Percentiles rank a stretch among this genome's conserved stretches.
These are phyloP conservation scores for Gymnodraco acuticeps DNA, from an alignment of 2,797 vertebrate species.

Conservation along the genomic window DNA sequence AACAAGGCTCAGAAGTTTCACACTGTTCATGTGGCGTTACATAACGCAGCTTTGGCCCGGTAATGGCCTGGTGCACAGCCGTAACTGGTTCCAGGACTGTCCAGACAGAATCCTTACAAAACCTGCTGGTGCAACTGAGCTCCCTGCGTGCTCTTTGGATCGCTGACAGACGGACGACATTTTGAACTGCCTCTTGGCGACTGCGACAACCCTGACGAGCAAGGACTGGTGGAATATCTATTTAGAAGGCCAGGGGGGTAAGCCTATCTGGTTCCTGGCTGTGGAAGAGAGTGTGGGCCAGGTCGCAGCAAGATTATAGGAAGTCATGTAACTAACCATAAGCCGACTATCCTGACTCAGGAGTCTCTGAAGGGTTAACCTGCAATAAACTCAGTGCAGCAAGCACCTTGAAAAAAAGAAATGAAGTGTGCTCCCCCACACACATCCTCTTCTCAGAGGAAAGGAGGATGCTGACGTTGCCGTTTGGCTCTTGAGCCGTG, in stretches of 20 bases:
- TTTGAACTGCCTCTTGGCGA: constrained; percentile 31
- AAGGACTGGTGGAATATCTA: constrained; percentile 19
- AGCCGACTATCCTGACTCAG: constrained; percentile 40
- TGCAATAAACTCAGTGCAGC: constrained; percentile 47
- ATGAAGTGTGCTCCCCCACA: constrained; percentile 12
- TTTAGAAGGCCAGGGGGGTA: constrained; percentile 1
- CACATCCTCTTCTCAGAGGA: constrained; percentile 15
- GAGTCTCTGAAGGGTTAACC: constrained; percentile 72
- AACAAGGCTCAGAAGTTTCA: constrained; percentile 50
- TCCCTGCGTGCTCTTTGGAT: constrained; percentile 45
- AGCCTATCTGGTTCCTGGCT: constrained; percentile 42
- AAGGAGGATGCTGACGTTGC: constrained; percentile 78
- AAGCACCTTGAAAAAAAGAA: constrained; percentile 18
- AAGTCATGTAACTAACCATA: constrained; percentile 79
- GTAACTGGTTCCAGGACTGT: constrained; percentile 36
- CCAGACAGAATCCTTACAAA: constrained; percentile 48
- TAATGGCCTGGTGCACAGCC: constrained; percentile 17
- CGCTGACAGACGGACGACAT: constrained; percentile 42
- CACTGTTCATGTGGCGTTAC: constrained; percentile 51
- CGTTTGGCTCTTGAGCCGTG: constrained; percentile 58
- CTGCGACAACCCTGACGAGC: constrained; percentile 20
- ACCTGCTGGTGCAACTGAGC: constrained; percentile 42
- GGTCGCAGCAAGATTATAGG: constrained; percentile 67
- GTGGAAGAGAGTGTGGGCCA: constrained; percentile 29
- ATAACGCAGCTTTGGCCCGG: constrained; percentile 54